Conservation (phyloP, 2,797 vertebrate species). For the Sarcoramphus papa region DNA sequence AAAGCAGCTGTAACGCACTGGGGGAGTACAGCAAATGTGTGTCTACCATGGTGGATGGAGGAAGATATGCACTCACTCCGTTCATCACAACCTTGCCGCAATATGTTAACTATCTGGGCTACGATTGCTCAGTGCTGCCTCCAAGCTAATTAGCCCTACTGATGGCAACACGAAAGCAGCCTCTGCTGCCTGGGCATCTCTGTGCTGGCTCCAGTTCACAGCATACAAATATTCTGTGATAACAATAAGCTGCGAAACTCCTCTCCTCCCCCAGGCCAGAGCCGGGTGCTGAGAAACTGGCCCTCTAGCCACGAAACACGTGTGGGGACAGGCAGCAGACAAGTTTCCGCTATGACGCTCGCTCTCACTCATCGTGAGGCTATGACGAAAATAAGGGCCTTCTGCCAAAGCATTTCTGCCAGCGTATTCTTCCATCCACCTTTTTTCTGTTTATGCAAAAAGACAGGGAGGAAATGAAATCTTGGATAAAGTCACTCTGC, state of each 20-base stretch:
- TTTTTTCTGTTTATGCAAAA: neutral
- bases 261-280: neutral
- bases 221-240: neutral
- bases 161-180: neutral
- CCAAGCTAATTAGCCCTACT: neutral
- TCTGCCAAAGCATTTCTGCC: neutral
- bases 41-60: neutral
- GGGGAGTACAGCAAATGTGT: neutral
- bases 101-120: neutral
- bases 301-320: neutral
- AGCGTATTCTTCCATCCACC: neutral
- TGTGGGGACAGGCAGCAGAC: neutral
- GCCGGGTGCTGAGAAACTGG: neutral
- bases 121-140: neutral
- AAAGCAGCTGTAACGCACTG: neutral
- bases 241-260: neutral
- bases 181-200: neutral
- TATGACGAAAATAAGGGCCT: neutral
- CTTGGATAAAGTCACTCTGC: neutral
- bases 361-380: neutral
- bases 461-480: slow-evolving; percentile 12
- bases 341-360: neutral
- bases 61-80: neutral
- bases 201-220: neutral
- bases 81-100: neutral